Evolutionary conservation across 92 coral and sea anemone species (phyloP), one percentile per base, ranked within the genome.

Genomic region (Actinernus sp.): DNA sequence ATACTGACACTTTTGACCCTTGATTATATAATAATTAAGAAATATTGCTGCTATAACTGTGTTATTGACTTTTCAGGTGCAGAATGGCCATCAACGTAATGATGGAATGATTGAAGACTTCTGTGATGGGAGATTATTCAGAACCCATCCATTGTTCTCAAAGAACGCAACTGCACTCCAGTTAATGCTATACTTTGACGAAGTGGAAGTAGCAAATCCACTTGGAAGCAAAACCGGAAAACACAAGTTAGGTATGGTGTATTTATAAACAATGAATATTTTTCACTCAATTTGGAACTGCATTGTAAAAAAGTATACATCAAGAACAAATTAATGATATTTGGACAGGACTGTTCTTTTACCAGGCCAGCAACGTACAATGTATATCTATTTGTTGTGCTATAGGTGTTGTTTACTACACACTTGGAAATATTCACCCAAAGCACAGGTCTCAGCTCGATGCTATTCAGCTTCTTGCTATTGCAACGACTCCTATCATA

Each of bases 111-210:
- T 74, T 43, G 84, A 44, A 31, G 84, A 75, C 43, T 68, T 73
- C 59, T 73, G 84, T 71, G 88, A 86, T 62, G 75, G 84, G 23
- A 57, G 68, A 25, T 43, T 81, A 61, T 86, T 68, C 61, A 52
- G 46, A 49, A 62, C 63, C 21, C 88, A 87, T 60, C 62, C 88
- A 1, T 34, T 79, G 37, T 79, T 79, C 58, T 60, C 79, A 16
- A 72, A 47, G 43, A 82, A 78, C 45, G 59, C 82, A 37, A 61
- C 52, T 6, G 88, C 93, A 26, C 39, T 87, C 17, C 93, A 86
- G 36, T 37, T 86, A 25, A 66, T 86, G 88, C 58, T 86, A 2
- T 80, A 86, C 40, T 80, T 73, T 61, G 88, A 80, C 50, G 93
- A 86, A 38, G 79, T 86, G 33, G 88, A 80, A 48, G 64, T 86